A percentile compares a stretch with the other conserved stretches of the same genome.
phyloP scores from a whole-genome alignment of 2,888 invertebrate genomes.

The Heliconius erato region DNA sequence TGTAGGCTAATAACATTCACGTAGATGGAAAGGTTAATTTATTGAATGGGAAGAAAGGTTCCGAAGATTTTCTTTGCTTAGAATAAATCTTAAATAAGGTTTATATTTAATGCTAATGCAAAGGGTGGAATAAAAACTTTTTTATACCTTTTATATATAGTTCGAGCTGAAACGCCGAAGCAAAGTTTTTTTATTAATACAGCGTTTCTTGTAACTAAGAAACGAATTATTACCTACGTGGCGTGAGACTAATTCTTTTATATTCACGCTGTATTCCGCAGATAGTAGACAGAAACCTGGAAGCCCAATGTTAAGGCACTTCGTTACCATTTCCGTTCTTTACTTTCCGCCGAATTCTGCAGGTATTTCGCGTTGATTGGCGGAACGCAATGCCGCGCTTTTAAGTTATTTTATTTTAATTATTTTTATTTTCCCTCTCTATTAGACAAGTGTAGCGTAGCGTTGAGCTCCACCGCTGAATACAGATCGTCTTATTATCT shows the following conservation, averaged over 20 bases:
- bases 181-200: constrained; percentile 13
- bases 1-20: not conserved
- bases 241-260: not conserved
- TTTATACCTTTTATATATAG: constrained; percentile 15
- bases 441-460: too few relatives aligned
- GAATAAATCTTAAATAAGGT: constrained; percentile 16
- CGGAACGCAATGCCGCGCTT: too few relatives aligned
- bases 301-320: too few relatives aligned
- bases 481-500: too few relatives aligned
- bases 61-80: constrained; percentile 3
- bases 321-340: too few relatives aligned
- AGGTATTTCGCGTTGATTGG: too few relatives aligned
- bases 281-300: too few relatives aligned
- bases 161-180: not conserved
- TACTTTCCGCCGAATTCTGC: too few relatives aligned
- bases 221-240: not conserved
- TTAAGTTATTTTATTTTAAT: too few relatives aligned
- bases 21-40: not conserved
- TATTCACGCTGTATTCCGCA: too few relatives aligned
- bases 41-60: constrained; percentile 6
- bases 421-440: too few relatives aligned
- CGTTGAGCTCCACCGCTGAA: too few relatives aligned
- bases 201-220: not conserved
- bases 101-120: constrained; percentile 2
- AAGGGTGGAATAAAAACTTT: constrained; percentile 34